A percentile compares a stretch with the other conserved stretches of the same genome.
phyloP scores from a whole-genome alignment of 2,888 invertebrate genomes.

The Willowsia nigromaculata region DNA sequence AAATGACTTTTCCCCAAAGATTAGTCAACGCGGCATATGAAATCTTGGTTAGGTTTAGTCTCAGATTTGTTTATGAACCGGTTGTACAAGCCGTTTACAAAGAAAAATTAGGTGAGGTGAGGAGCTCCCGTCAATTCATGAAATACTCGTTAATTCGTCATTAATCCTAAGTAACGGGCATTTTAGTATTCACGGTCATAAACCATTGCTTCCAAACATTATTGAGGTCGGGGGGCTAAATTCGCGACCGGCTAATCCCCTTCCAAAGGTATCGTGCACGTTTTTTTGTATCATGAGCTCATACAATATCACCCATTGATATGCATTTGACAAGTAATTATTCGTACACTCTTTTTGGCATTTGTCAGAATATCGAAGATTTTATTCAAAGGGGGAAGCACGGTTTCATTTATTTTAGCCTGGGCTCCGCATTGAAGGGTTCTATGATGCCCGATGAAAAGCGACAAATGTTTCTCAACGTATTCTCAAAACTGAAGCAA shows the following conservation, averaged over 20 bases:
- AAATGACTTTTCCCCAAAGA: conserved; percentile 79
- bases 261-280: conserved; percentile 15
- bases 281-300: no score
- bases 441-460: conserved; percentile 81
- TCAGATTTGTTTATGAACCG: conserved; percentile 78
- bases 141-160: conserved; percentile 69
- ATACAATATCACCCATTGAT: no score
- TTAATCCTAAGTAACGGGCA: conserved; percentile 79
- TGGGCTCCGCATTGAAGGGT: conserved; percentile 66
- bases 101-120: conserved; percentile 79
- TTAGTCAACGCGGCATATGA: no score
- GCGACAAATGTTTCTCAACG: conserved; percentile 82
- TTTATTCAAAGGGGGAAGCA: conserved; percentile 67
- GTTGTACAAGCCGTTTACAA: conserved; percentile 79
- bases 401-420: conserved; percentile 70
- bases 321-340: no score
- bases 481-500: conserved; percentile 84
- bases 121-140: conserved; percentile 70
- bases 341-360: no score
- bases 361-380: conserved; percentile 63
- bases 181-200: conserved; percentile 76
- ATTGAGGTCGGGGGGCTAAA: conserved; percentile 79
- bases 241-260: conserved; percentile 75
- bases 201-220: conserved; percentile 78
- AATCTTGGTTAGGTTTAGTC: conserved; percentile 68